phyloP scores from a whole-genome alignment of 2,888 invertebrate species.

The Phyto melanocephala region DNA sequence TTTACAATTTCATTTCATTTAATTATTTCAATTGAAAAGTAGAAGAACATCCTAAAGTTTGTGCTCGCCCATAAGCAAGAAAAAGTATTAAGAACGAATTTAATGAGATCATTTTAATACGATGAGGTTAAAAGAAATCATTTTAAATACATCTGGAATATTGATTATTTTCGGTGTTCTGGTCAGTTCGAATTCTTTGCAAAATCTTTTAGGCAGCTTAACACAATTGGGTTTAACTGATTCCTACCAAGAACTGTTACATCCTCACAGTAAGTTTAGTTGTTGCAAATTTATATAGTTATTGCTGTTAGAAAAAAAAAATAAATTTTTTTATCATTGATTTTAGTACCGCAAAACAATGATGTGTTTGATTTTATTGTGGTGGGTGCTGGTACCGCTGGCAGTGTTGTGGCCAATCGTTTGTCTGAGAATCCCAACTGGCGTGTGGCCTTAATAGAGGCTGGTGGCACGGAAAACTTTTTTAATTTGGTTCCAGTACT shows the following conservation, averaged over 20 bases:
- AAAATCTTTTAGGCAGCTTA: conserved; percentile 5
- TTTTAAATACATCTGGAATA: not conserved
- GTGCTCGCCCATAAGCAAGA: not conserved
- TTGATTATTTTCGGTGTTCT: not conserved
- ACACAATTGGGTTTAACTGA: conserved; percentile 56
- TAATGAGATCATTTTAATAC: not conserved
- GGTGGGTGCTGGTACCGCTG: conserved; percentile 90
- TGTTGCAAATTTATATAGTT: too few relatives aligned
- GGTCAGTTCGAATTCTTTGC: not conserved
- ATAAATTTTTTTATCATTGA: not conserved
- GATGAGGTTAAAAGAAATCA: not conserved
- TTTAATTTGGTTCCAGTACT: conserved; percentile 67
- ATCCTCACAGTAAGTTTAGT: conserved; percentile 38
- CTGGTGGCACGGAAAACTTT: conserved; percentile 76
- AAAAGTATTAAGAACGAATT: not conserved
- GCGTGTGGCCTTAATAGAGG: conserved; percentile 78
- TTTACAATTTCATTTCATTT: conserved; percentile 16
- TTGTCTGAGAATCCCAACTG: conserved; percentile 73
- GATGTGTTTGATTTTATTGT: conserved; percentile 88
- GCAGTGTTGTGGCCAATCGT: conserved; percentile 76
- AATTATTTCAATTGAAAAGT: not conserved
- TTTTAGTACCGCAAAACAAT: conserved; percentile 84
- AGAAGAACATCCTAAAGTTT: not conserved
- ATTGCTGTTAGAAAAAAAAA: not conserved
- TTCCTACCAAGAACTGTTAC: conserved; percentile 26